Base-by-base conservation (phyloP, 2,797 vertebrate genomes). In the Chelonia mydas region DNA sequence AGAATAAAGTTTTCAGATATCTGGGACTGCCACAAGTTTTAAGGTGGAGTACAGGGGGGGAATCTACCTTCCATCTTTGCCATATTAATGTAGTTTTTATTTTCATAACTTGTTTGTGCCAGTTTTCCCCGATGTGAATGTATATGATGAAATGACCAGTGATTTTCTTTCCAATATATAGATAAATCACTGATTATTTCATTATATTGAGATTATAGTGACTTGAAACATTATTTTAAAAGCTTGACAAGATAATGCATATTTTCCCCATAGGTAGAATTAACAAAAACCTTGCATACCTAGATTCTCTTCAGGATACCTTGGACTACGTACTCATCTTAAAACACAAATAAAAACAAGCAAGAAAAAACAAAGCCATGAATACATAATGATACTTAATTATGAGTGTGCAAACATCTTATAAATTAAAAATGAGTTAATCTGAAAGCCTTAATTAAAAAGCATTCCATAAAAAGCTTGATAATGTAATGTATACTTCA, bases 231-330 rank as follows among this genome's bases (percentile, higher is more conserved):
- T 84, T 57, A 28, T 85, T 90, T 78, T 65, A 55, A 89, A 93
- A 31, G 41, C 84, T 92, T 95, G 88, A 89, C 77, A 47, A 54
- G 78, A 76, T 55, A n/a, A 28, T 53, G 33, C 79, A 79, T 87
- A 47, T 68, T 88, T 50, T 50, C 37, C 85, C 57, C 74, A 12
- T 17, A 96, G 93, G 41, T 47, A 55, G 80, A 96, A 96, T 93
- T 94, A 95, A 88, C 81, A 95, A 88, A 96, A 97, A 83, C 37
- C 89, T 80, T 3, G 0, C 8, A 1, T 86, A 94, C 86, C 51
- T 95, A 86, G 80, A 86, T 97, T 94, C 74, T 97, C 28, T 94
- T 95, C 84, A 92, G 89, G 83, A 87, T 95, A 95, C 94, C 95
- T 95, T 92, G 91, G 79, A 50, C 47, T 88, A 23, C 65, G 96